Conservation (phyloP, 2,797 vertebrate species). For the Antrozous pallidus region DNA sequence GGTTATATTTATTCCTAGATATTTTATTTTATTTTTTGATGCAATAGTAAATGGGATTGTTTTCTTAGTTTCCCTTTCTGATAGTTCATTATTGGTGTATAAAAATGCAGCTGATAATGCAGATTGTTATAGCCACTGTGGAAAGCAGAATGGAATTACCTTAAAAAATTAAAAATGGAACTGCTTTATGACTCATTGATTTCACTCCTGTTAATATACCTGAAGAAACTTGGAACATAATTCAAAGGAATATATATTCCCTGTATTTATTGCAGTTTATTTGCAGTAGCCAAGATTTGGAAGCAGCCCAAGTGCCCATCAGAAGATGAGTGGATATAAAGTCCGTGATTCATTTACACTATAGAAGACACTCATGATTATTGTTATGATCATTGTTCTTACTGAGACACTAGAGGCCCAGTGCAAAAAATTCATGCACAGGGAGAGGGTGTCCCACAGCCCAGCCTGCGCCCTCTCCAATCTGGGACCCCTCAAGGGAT, state of each 20-base stretch:
- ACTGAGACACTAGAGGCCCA: too few relatives aligned
- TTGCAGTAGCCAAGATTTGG: not conserved
- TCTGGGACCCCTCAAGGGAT: too few relatives aligned
- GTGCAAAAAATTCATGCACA: too few relatives aligned
- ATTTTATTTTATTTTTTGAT: not conserved
- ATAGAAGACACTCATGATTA: not conserved
- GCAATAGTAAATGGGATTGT: not conserved
- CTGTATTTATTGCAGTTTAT: not conserved
- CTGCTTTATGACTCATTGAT: not conserved
- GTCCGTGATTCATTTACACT: not conserved
- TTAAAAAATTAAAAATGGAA: not conserved
- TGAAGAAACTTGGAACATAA: not conserved
- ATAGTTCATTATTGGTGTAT: not conserved
- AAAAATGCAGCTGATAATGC: not conserved
- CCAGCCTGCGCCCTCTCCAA: too few relatives aligned
- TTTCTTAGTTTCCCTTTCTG: not conserved
- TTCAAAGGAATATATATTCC: not conserved
- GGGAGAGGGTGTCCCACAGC: too few relatives aligned
- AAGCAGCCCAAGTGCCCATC: not conserved
- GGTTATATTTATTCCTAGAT: not conserved
- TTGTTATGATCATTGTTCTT: not conserved
- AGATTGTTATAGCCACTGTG: not conserved
- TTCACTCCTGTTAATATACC: not conserved
- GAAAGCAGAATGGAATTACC: not conserved
- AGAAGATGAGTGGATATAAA: not conserved